phyloP scores from a whole-genome alignment of 2,113 vertebrate genomes.

The Chionodraco myersi region DNA sequence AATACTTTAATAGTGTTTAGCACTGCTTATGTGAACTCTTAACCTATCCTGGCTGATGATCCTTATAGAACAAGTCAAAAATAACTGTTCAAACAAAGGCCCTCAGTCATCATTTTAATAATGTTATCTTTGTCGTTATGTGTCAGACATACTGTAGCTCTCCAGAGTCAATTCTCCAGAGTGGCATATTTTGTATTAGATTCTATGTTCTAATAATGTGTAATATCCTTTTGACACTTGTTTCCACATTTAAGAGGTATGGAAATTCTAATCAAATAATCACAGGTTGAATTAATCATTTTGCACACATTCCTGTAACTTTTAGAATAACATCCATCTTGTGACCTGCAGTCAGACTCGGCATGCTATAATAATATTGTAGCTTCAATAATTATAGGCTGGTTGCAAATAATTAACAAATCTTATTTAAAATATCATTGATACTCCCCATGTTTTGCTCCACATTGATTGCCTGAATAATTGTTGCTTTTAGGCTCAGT shows the following conservation, averaged over 20 bases:
- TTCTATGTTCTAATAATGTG: conserved; percentile 11
- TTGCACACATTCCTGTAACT: not conserved
- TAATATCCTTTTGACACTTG: conserved; percentile 15
- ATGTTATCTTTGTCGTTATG: too few relatives aligned
- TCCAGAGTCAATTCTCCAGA: not conserved
- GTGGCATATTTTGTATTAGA: conserved; percentile 24
- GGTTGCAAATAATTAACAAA: not conserved
- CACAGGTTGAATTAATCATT: conserved; percentile 31
- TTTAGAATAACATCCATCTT: not conserved
- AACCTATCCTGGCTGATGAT: not conserved
- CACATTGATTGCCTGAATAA: not conserved
- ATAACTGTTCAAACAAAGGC: not conserved
- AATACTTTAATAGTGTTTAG: not conserved
- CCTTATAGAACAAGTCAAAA: not conserved
- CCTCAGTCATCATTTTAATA: not conserved
- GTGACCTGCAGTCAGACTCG: not conserved
- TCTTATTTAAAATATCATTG: not conserved
- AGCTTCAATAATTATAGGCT: not conserved
- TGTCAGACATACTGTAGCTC: too few relatives aligned
- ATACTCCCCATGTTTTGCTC: not conserved
- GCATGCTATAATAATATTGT: not conserved
- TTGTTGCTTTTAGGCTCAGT: not conserved
- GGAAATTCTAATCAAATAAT: conserved; percentile 25
- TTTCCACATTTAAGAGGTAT: conserved; percentile 31
- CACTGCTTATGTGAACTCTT: not conserved